Evolutionary conservation across 1,140 invertebrate genomes (phyloP).

Genomic region (Nephotettix cincticeps): DNA sequence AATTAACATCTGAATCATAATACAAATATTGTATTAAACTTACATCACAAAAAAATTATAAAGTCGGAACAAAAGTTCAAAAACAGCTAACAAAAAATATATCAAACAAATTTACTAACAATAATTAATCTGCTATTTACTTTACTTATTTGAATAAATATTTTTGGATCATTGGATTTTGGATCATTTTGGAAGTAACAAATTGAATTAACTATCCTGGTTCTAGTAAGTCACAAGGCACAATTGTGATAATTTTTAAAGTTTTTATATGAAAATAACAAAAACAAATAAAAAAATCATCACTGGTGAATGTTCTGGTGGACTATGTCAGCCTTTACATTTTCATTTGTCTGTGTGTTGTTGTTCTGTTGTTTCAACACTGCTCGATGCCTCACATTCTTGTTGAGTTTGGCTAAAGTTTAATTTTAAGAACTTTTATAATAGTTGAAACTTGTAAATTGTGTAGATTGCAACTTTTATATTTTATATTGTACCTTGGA

Average conservation of each 20-base stretch:
- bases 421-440: constrained; percentile 20
- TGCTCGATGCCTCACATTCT: constrained; percentile 1
- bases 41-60: no score
- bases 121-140: no score
- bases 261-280: background rate
- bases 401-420: background rate
- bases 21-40: no score
- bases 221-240: no score
- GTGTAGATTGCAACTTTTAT: constrained; percentile 25
- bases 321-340: background rate
- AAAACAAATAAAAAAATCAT: background rate
- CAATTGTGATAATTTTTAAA: background rate
- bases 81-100: no score
- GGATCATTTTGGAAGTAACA: no score
- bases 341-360: constrained; percentile 1
- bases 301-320: background rate
- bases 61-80: no score
- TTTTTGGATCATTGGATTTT: no score
- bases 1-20: no score
- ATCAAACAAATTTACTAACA: no score
- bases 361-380: background rate
- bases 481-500: constrained; percentile 5
- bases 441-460: constrained; percentile 26
- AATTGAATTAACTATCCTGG: no score
- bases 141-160: no score